Conservation (phyloP, 1,140 invertebrate species). For the Lepidurus couesii region DNA sequence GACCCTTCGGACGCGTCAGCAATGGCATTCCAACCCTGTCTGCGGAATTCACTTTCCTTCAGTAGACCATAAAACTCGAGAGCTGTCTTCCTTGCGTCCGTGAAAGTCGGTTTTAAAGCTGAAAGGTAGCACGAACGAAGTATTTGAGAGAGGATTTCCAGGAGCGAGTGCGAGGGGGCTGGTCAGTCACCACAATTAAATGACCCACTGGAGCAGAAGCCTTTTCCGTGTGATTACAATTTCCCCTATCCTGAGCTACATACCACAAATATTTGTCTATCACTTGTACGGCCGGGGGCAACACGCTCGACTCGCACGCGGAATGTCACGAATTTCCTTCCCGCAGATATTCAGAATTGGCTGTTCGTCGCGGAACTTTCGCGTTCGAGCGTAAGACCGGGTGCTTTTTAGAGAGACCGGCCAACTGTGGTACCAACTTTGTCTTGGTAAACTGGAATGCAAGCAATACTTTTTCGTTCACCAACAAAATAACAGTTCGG, state of each 20-base stretch:
- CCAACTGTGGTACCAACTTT: background rate
- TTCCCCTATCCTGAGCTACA: background rate
- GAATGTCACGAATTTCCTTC: constrained; percentile 4
- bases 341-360: background rate
- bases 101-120: constrained; percentile 11
- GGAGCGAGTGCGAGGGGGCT: background rate
- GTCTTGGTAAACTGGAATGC: background rate
- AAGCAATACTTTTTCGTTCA: background rate
- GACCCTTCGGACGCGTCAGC: constrained; percentile 2
- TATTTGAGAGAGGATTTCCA: background rate
- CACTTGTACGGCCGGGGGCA: constrained; percentile 1
- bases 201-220: background rate
- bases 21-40: constrained; percentile 8
- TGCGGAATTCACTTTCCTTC: constrained; percentile 5
- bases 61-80: constrained; percentile 4
- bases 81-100: background rate
- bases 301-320: background rate
- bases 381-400: background rate
- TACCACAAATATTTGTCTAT: background rate
- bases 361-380: background rate
- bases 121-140: background rate
- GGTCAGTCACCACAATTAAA: background rate
- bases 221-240: background rate
- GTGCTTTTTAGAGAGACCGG: no score
- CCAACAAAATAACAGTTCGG: background rate